A percentile compares a stretch with the other conserved stretches of the same genome.
Conservation (phyloP, 2,113 vertebrate species). For the Indicator maculatus region DNA sequence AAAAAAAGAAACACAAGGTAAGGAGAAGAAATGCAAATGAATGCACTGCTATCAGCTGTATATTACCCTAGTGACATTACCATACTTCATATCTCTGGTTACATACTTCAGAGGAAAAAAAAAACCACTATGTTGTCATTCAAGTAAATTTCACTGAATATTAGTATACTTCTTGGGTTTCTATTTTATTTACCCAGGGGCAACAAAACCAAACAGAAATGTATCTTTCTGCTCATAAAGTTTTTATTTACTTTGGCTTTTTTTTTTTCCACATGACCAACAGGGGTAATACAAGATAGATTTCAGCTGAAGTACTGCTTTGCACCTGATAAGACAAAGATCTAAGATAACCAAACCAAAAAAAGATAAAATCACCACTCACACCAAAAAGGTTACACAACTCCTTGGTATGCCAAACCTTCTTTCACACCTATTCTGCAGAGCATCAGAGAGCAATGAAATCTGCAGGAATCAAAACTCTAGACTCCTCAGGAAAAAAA, state of each 20-base stretch:
- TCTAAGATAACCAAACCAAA: not conserved
- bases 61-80: constrained; percentile 61
- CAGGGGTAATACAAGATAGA: not conserved
- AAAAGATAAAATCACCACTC: too few relatives aligned
- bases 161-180: constrained; percentile 46
- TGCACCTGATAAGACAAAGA: not conserved
- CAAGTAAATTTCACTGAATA: constrained; percentile 45
- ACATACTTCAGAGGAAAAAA: constrained; percentile 1
- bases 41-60: constrained; percentile 61
- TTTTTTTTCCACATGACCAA: not conserved
- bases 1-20: constrained; percentile 34
- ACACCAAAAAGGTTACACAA: not conserved
- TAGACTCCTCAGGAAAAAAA: not conserved
- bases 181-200: constrained; percentile 5
- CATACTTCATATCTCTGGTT: constrained; percentile 59
- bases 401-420: not conserved
- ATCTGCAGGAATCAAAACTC: not conserved
- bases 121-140: constrained; percentile 31
- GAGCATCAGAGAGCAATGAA: not conserved
- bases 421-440: not conserved
- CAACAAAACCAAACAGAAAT: constrained; percentile 5
- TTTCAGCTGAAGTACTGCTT: not conserved
- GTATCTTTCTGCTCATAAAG: not conserved
- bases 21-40: constrained; percentile 72
- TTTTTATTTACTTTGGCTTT: constrained; percentile 8